phyloP scores from a whole-genome alignment of 1,140 invertebrate genomes.

The Lepidurus packardi region DNA sequence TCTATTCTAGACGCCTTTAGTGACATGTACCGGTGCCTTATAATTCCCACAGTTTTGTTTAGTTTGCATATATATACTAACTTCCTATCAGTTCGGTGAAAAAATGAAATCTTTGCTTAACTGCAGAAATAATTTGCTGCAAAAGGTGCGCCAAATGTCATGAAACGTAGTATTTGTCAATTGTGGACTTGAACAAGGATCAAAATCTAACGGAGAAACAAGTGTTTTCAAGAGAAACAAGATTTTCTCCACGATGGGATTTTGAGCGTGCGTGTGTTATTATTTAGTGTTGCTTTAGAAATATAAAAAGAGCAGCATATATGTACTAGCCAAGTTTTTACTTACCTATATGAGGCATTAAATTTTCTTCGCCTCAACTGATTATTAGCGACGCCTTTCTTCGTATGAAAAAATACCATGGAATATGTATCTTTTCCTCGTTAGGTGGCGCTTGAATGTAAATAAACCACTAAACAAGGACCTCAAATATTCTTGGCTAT shows the following conservation, averaged over 20 bases:
- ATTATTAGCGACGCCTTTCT: no score
- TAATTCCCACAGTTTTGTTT: background rate
- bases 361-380: no score
- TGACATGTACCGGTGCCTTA: background rate
- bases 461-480: no score
- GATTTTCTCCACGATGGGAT: background rate
- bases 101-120: background rate
- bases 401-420: no score
- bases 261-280: background rate
- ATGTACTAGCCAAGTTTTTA: no score
- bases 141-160: constrained; percentile 1
- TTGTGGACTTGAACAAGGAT: background rate
- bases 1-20: constrained; percentile 14
- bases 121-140: background rate
- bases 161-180: constrained; percentile 18
- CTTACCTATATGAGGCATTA: no score
- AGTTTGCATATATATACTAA: background rate
- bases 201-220: background rate
- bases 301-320: background rate
- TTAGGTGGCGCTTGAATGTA: no score
- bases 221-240: no score
- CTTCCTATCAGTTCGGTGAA: background rate
- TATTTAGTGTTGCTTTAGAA: background rate
- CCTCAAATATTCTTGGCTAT: no score
- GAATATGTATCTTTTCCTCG: no score